Evolutionary conservation across 2,113 vertebrate genomes (phyloP).

Genomic region (Proteles cristata): DNA sequence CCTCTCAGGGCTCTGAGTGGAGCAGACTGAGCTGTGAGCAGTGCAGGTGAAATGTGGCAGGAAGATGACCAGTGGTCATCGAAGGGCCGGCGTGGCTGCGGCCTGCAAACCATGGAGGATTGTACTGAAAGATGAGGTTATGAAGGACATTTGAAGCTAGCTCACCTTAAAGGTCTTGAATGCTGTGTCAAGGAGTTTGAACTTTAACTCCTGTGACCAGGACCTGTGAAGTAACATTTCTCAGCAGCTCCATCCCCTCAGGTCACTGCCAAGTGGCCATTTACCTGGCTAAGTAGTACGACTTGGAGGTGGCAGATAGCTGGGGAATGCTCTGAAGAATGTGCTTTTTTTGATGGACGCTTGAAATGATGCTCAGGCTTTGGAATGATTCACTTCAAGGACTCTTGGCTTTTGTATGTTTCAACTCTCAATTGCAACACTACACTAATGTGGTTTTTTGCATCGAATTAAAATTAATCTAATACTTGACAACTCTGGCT

Average conservation of each 20-base stretch:
- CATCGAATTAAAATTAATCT: slow-evolving; percentile 84
- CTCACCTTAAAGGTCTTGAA: not conserved
- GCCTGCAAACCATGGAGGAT: not conserved
- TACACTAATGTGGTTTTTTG: slow-evolving; percentile 79
- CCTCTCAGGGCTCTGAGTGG: not conserved
- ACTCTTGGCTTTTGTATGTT: slow-evolving; percentile 79
- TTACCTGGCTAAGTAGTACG: slow-evolving; percentile 38
- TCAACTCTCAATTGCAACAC: slow-evolving; percentile 79
- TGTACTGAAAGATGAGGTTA: not conserved
- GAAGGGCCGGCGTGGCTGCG: not conserved
- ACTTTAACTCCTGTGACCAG: slow-evolving; percentile 22
- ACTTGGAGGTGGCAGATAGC: slow-evolving; percentile 46
- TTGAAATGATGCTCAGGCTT: slow-evolving; percentile 67
- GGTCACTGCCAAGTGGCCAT: slow-evolving; percentile 50
- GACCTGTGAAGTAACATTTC: not conserved
- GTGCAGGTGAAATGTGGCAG: not conserved
- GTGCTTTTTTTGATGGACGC: slow-evolving; percentile 70
- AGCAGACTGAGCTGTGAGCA: not conserved
- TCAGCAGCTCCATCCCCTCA: not conserved
- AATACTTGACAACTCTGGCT: slow-evolving; percentile 83
- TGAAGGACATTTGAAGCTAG: not conserved
- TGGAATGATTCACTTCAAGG: slow-evolving; percentile 77
- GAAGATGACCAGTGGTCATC: not conserved
- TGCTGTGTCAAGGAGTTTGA: not conserved
- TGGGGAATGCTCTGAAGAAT: slow-evolving; percentile 31